These are phyloP conservation scores for Eubasilissa regina DNA, from an alignment of 1,140 invertebrate species.

Conservation along the genomic window DNA sequence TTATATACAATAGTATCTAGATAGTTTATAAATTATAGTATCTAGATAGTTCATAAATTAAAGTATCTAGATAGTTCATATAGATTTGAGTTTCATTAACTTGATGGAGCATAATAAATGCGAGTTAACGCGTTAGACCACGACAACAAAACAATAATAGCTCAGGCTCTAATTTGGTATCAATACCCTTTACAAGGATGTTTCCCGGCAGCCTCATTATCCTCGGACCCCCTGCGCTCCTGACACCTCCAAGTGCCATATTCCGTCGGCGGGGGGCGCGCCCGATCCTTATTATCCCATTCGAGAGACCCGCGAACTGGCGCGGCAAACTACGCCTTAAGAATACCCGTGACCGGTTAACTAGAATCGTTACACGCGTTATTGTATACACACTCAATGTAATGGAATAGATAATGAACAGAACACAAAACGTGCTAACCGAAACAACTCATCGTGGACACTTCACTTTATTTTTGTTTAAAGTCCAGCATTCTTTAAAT, in stretches of 20 bases:
- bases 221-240: slow-evolving; percentile 17
- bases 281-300: slow-evolving; percentile 37
- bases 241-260: slow-evolving; percentile 47
- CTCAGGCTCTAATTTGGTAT: slow-evolving; percentile 23
- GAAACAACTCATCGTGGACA: slow-evolving; percentile 6
- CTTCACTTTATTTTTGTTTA: neutral
- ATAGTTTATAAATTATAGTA: no score
- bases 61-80: no score
- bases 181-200: slow-evolving; percentile 32
- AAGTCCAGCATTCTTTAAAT: no score
- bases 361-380: slow-evolving; percentile 51
- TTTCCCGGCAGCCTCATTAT: slow-evolving; percentile 18
- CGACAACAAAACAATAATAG: neutral
- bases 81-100: neutral
- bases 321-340: slow-evolving; percentile 8
- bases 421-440: slow-evolving; percentile 19
- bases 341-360: slow-evolving; percentile 18
- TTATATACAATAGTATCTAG: no score
- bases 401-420: slow-evolving; percentile 34
- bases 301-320: neutral
- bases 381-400: slow-evolving; percentile 43
- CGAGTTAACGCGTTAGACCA: neutral
- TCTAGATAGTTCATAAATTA: no score
- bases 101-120: neutral
- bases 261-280: slow-evolving; percentile 44